A percentile compares a stretch with the other conserved stretches of the same genome.
These are phyloP conservation scores for Leptinotarsa tumamoca DNA, from an alignment of 2,888 invertebrate genomes.

Conservation along the genomic window DNA sequence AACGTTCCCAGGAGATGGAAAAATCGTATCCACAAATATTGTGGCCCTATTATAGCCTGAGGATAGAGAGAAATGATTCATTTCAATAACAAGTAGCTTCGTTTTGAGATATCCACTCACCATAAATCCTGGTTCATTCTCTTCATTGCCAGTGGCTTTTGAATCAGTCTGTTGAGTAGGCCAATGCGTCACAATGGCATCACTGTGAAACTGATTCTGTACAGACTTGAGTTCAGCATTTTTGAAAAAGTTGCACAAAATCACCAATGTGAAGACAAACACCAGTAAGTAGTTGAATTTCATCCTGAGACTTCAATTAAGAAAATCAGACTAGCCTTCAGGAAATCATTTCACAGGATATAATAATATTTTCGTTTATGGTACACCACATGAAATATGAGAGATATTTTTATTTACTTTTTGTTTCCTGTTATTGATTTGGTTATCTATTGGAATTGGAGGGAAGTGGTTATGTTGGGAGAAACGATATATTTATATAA, in stretches of 20 bases:
- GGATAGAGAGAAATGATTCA: too few relatives aligned
- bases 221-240: conserved; percentile 33
- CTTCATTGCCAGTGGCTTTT: conserved; percentile 37
- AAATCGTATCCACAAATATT: too few relatives aligned
- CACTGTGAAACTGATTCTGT: conserved; percentile 53
- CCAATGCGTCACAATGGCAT: conserved; percentile 60
- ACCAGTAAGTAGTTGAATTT: neutral
- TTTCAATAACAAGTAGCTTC: too few relatives aligned
- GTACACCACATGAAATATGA: neutral
- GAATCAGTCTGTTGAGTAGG: conserved; percentile 45
- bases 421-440: neutral
- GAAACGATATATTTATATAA: neutral
- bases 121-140: conserved; percentile 60
- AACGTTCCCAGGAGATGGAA: too few relatives aligned
- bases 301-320: neutral
- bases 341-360: neutral
- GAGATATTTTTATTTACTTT: neutral
- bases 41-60: too few relatives aligned
- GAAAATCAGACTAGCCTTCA: neutral
- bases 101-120: conserved; percentile 49
- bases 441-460: neutral
- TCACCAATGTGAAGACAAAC: neutral
- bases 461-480: neutral
- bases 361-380: neutral
- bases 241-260: neutral